These are phyloP conservation scores for Adineta ricciae DNA, from an alignment of 2,888 invertebrate genomes.

Conservation along the genomic window DNA sequence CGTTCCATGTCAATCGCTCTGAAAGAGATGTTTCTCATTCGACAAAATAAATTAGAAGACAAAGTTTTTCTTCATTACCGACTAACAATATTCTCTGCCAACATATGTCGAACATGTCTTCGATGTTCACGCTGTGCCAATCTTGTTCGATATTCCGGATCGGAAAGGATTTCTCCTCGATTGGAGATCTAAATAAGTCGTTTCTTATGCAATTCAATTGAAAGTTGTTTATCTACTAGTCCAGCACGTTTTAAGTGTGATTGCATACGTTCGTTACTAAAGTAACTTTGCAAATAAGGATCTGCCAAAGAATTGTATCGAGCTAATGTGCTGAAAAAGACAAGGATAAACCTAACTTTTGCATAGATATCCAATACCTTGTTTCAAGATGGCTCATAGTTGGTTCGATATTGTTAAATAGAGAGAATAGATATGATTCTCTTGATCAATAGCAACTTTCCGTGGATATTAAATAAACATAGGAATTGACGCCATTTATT, in stretches of 20 bases:
- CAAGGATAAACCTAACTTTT: background rate
- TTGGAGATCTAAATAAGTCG: conserved; percentile 39
- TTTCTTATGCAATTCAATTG: background rate
- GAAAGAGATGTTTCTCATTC: background rate
- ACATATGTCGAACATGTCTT: conserved; percentile 45
- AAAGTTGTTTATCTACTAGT: conserved; percentile 39
- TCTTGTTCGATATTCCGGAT: conserved; percentile 44
- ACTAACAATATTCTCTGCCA: conserved; percentile 49
- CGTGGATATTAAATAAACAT: background rate
- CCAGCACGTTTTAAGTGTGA: conserved; percentile 44
- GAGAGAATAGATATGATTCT: background rate
- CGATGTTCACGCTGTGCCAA: conserved; percentile 47
- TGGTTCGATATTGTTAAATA: too few relatives aligned
- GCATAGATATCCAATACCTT: background rate
- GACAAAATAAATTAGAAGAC: background rate
- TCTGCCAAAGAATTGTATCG: conserved; percentile 48
- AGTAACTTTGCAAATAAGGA: conserved; percentile 45
- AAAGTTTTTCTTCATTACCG: background rate
- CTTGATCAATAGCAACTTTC: background rate
- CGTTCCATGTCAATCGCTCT: conserved; percentile 47
- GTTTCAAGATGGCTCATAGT: background rate
- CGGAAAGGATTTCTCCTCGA: conserved; percentile 44
- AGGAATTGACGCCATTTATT: background rate
- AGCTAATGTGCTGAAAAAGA: conserved; percentile 43
- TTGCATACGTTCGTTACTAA: conserved; percentile 43